These are phyloP conservation scores for Brienomyrus brachyistius DNA, from an alignment of 2,113 vertebrate genomes.

Conservation along the genomic window DNA sequence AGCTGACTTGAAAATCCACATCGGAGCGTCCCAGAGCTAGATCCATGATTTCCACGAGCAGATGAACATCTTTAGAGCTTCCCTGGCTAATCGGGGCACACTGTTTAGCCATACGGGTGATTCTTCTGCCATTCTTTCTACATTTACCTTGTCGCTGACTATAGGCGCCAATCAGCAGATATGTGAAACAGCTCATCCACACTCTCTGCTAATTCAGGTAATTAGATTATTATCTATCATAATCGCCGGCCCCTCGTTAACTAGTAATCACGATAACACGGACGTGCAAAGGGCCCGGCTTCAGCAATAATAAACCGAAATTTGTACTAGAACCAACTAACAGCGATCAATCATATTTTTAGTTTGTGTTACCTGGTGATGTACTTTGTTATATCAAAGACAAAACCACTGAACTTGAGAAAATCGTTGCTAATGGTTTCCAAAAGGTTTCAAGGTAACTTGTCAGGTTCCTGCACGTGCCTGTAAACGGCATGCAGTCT, in stretches of 20 bases:
- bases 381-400: not conserved
- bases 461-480: not conserved
- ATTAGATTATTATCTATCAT: not conserved
- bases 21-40: not conserved
- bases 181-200: not conserved
- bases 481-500: not conserved
- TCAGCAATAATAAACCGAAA: not conserved
- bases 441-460: not conserved
- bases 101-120: no score
- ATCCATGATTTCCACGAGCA: not conserved
- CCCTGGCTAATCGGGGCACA: not conserved
- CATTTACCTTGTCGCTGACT: not conserved
- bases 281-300: not conserved
- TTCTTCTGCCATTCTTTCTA: no score
- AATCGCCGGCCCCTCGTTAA: not conserved
- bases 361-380: not conserved
- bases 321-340: not conserved
- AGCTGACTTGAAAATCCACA: not conserved
- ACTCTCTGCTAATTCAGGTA: conserved; percentile 6
- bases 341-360: not conserved
- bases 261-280: not conserved
- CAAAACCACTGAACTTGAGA: not conserved
- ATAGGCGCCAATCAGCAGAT: not conserved
- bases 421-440: not conserved
- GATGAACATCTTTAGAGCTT: not conserved